Conservation (phyloP, 2,797 vertebrate species). For the Sebastes alutus region DNA sequence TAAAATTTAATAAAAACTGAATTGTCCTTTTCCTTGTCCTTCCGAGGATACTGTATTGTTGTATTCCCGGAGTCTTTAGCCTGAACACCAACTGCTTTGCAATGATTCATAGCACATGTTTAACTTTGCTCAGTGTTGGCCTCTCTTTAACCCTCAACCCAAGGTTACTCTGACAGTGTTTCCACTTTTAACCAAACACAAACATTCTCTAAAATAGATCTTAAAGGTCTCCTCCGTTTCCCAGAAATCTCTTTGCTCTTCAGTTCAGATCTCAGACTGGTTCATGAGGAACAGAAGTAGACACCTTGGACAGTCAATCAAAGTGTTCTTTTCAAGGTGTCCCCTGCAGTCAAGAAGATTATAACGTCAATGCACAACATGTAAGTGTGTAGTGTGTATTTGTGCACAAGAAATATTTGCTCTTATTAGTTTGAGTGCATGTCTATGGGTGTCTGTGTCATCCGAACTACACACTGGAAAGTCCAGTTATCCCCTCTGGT, state of each 20-base stretch:
- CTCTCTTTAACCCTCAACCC: background rate
- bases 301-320: background rate
- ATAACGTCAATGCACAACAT: slow-evolving; percentile 22
- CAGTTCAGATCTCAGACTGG: background rate
- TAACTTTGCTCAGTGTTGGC: background rate
- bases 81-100: background rate
- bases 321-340: slow-evolving; percentile 4
- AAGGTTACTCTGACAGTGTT: background rate
- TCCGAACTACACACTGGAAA: background rate
- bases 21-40: background rate
- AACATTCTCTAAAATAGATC: background rate
- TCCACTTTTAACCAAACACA: background rate
- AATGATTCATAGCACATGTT: background rate
- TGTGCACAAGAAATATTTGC: background rate
- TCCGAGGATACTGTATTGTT: background rate
- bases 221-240: background rate
- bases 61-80: background rate
- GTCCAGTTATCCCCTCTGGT: slow-evolving; percentile 31
- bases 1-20: background rate
- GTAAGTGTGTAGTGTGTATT: slow-evolving; percentile 11
- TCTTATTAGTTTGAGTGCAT: background rate
- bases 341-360: slow-evolving; percentile 24
- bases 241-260: slow-evolving; percentile 9
- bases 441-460: slow-evolving; percentile 9
- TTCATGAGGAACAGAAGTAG: background rate